A percentile compares a stretch with the other conserved stretches of the same genome.
phyloP scores from a whole-genome alignment of 1,140 invertebrate genomes.

The Rhopalosiphum maidis region DNA sequence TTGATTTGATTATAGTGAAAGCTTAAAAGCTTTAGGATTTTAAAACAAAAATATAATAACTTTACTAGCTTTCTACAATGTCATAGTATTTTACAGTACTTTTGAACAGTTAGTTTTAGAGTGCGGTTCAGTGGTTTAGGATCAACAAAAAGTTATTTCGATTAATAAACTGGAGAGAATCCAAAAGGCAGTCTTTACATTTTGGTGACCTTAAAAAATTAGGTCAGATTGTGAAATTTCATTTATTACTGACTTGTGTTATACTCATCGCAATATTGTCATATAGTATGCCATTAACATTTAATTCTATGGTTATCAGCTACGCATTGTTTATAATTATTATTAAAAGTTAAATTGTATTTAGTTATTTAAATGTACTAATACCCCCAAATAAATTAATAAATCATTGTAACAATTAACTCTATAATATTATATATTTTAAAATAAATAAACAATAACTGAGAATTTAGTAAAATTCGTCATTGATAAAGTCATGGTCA shows the following conservation, averaged over 20 bases:
- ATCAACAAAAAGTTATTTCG: slow-evolving; percentile 28
- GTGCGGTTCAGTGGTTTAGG: slow-evolving; percentile 13
- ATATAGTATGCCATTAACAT: not conserved
- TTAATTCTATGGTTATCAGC: not conserved
- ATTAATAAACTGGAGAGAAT: slow-evolving; percentile 40
- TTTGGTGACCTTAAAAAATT: not conserved
- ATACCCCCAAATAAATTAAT: not conserved
- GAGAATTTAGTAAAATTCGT: too few relatives aligned
- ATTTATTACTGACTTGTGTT: not conserved
- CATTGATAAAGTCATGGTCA: too few relatives aligned
- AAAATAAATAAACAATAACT: too few relatives aligned
- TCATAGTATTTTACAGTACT: slow-evolving; percentile 39
- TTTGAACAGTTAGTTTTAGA: slow-evolving; percentile 37
- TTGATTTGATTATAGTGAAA: slow-evolving; percentile 7
- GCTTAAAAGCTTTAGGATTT: slow-evolving; percentile 21
- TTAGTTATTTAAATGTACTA: not conserved
- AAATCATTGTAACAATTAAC: not conserved
- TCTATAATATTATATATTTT: not conserved
- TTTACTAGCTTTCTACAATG: slow-evolving; percentile 12
- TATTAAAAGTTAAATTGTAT: not conserved
- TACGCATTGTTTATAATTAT: not conserved
- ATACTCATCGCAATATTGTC: not conserved
- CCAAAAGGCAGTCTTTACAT: not conserved
- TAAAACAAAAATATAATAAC: slow-evolving; percentile 26
- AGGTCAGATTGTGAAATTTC: not conserved